These are phyloP conservation scores for Drosophila repleta DNA, from an alignment of 1,140 invertebrate species.

Conservation along the genomic window DNA sequence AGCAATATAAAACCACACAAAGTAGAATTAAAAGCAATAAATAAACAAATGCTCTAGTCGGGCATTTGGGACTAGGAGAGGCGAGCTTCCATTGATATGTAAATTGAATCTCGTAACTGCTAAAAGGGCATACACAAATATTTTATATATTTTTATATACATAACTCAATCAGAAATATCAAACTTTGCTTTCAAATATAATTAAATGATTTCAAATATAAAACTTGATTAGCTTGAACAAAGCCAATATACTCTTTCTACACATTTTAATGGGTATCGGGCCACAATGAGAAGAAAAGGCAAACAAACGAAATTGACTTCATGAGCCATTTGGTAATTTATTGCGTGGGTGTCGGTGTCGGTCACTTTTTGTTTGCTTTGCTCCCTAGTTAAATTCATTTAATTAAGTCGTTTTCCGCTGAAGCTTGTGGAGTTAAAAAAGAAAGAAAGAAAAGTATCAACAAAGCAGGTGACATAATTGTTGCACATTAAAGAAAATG, in stretches of 20 bases:
- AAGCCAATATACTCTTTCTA: neutral
- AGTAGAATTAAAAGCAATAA: constrained; percentile 12
- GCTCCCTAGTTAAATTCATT: constrained; percentile 42
- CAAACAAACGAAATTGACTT: constrained; percentile 20
- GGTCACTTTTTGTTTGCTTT: constrained; percentile 1
- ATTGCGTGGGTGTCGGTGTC: constrained; percentile 33
- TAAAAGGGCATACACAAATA: no score
- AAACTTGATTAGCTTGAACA: neutral
- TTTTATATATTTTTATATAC: no score
- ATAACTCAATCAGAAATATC: no score
- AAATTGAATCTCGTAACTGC: no score
- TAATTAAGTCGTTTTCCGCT: constrained; percentile 52
- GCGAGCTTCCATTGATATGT: no score
- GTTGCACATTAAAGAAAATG: constrained; percentile 13
- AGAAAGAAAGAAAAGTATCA: constrained; percentile 49
- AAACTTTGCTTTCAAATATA: no score
- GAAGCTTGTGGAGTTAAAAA: constrained; percentile 50
- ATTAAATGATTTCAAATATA: no score
- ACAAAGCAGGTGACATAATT: constrained; percentile 66
- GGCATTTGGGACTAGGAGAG: no score
- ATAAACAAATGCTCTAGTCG: constrained; percentile 7
- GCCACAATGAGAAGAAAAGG: constrained; percentile 28
- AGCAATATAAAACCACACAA: constrained; percentile 8
- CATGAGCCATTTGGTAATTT: constrained; percentile 27
- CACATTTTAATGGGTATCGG: neutral